Evolutionary conservation across 2,113 vertebrate genomes (phyloP), one percentile per base, ranked within the genome.

Genomic region (Aphyosemion australe): DNA sequence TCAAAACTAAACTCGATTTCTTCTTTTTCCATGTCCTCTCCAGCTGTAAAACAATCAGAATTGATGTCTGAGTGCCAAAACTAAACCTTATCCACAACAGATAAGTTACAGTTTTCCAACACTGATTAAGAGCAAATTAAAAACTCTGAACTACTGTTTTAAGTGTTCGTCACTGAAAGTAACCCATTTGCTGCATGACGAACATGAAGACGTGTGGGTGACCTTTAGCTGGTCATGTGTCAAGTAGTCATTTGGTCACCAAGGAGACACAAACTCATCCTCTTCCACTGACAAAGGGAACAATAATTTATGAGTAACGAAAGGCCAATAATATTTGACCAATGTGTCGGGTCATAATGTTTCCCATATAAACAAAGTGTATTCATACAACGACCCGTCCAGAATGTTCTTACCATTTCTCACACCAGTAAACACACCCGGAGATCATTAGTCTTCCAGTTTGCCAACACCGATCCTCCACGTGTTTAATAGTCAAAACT

Each of bases 141-240:
- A 12, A 12, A 9, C 41, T 12, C 12, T 42, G 12, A 42, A 42
- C 41, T 42, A 42, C 8, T 12, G 37, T 39, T 8, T 39, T 39
- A 12, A 39, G 2, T 39, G 8, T 10, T 10, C 37, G 2, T 6
- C 41, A 42, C 41, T 13, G 12, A 42, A 42, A 42, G 12, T 13
- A n/a, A 34, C 6, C 15, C 34, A 32, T 32, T 32, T 48, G 12
- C 32, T 48, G 4, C 16, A 31, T 41, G 14, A 59, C 13, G 1
- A 3, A 16, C 19, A 47, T 20, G 11, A 4, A 19, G 12, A 2
- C 8, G 18, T 3, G 0, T 19, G 12, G 68, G 63, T 72, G 67
- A 72, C 67, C 63, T 57, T 82, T n/a, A 52, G 6, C n/a, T 63
- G 31, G 4, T 15, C 8, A 2, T 14, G 7, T n/a, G 8, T 13